phyloP scores from a whole-genome alignment of 2,797 vertebrate genomes.

The Thunnus albacares region DNA sequence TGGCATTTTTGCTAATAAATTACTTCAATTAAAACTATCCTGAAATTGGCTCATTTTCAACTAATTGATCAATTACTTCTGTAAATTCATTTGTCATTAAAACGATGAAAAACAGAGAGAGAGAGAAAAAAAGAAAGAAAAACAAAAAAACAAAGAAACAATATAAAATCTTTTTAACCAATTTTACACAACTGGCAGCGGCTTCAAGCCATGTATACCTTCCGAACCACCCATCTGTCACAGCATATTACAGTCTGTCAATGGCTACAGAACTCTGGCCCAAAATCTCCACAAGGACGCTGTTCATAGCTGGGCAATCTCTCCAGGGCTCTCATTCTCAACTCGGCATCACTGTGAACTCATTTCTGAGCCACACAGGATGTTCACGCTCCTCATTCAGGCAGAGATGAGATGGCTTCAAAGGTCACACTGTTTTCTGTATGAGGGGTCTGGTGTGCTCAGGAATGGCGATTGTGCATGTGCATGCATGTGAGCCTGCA shows the following conservation, averaged over 20 bases:
- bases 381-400: constrained; percentile 63
- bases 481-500: background rate
- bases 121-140: background rate
- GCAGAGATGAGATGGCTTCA: constrained; percentile 74
- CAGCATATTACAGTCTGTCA: constrained; percentile 40
- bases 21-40: too few relatives aligned
- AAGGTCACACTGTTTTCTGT: constrained; percentile 70
- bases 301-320: constrained; percentile 60
- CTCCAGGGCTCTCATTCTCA: constrained; percentile 65
- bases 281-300: constrained; percentile 47
- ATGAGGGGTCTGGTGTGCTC: constrained; percentile 31
- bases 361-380: constrained; percentile 75
- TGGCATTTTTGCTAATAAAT: too few relatives aligned
- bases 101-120: background rate
- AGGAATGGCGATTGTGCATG: constrained; percentile 15
- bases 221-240: constrained; percentile 28
- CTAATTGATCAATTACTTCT: constrained; percentile 11
- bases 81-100: background rate
- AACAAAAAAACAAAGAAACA: background rate
- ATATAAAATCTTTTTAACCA: constrained; percentile 2
- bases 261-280: constrained; percentile 24
- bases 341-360: constrained; percentile 64
- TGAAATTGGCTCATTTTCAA: background rate
- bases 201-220: constrained; percentile 9
- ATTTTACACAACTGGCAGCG: background rate